Conservation (phyloP, 2,888 invertebrate genomes). For the Antheraea assamensis region DNA sequence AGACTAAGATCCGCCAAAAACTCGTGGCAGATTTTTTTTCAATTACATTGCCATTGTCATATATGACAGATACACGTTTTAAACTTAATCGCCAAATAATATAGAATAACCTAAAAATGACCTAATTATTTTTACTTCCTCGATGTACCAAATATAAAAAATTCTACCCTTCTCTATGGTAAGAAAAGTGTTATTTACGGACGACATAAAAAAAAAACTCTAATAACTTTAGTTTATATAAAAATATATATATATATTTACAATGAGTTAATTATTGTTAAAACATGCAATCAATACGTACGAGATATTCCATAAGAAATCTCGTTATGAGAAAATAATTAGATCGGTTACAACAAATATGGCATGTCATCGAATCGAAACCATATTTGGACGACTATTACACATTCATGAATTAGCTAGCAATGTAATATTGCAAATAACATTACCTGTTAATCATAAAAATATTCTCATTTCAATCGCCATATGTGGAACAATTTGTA, state of each 20-base stretch:
- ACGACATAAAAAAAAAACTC: background rate
- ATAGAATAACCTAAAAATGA: too few species aligned
- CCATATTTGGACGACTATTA: background rate
- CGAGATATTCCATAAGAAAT: background rate
- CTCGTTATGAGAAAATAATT: background rate
- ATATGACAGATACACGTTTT: too few species aligned
- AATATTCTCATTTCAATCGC: background rate
- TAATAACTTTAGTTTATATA: background rate
- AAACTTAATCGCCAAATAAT: too few species aligned
- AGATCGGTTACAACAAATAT: background rate
- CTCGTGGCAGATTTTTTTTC: too few species aligned
- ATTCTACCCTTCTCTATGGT: background rate
- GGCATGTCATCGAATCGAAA: background rate
- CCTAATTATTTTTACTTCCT: too few species aligned
- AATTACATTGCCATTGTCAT: too few species aligned
- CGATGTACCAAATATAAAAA: background rate
- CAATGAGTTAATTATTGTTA: background rate
- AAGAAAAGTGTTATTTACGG: background rate
- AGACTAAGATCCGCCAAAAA: too few species aligned
- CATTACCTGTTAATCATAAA: background rate
- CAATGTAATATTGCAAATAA: background rate
- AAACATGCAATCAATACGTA: background rate
- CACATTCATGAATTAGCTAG: conserved; percentile 8
- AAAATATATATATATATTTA: background rate
- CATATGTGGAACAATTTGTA: background rate